phyloP scores from a whole-genome alignment of 2,797 vertebrate genomes.

The Microchirus variegatus region DNA sequence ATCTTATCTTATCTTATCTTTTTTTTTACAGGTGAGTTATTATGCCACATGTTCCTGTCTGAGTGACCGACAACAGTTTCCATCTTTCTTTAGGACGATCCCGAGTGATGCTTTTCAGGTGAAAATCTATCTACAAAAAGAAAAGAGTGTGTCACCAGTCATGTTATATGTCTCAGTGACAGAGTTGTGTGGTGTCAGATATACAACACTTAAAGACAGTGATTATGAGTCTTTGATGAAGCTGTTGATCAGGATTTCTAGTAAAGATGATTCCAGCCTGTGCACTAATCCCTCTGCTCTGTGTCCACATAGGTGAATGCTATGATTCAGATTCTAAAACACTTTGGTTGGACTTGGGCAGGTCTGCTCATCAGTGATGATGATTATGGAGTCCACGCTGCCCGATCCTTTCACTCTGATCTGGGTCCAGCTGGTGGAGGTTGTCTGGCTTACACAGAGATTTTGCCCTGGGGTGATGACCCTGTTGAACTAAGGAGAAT shows the following conservation, averaged over 20 bases:
- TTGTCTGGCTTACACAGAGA: conserved; percentile 64
- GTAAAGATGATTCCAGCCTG: not conserved
- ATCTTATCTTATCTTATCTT: too few species aligned
- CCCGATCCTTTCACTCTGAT: conserved; percentile 55
- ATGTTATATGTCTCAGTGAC: too few species aligned
- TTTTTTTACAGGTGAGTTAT: too few species aligned
- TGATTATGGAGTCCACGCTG: conserved; percentile 74
- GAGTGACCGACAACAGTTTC: too few species aligned
- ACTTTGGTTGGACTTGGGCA: conserved; percentile 75
- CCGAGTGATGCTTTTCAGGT: too few species aligned
- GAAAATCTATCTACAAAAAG: too few species aligned
- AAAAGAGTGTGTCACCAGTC: too few species aligned
- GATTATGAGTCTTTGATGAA: not conserved
- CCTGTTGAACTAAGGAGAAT: conserved; percentile 34
- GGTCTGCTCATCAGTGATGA: conserved; percentile 74
- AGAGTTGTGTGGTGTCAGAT: too few species aligned
- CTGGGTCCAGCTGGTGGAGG: conserved; percentile 39
- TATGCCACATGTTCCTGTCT: too few species aligned
- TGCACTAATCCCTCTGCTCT: not conserved
- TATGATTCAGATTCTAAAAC: conserved; percentile 72
- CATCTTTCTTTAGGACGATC: too few species aligned
- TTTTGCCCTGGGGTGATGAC: not conserved
- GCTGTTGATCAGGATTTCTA: not conserved
- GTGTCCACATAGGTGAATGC: conserved; percentile 39
- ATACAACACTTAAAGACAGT: too few species aligned